Base-by-base conservation (phyloP, 1,140 invertebrate genomes). In the Episyrphus balteatus region DNA sequence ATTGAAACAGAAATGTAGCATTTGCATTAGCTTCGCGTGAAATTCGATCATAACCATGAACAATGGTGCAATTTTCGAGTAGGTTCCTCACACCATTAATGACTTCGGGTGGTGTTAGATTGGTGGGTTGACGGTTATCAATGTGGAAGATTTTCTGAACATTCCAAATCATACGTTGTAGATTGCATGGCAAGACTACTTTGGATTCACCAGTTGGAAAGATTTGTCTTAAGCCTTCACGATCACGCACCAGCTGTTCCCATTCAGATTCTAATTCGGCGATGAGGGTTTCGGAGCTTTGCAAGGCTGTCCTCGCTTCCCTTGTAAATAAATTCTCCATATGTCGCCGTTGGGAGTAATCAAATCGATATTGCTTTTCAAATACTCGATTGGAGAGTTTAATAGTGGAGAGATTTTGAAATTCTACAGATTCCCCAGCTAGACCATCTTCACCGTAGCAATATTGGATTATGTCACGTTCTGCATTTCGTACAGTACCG, bases 111-210 rank as follows among this genome's bases (percentile, higher is more conserved):
- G 94, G 94, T 61, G 86, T 91, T 5, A 98, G 74, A 73, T 97
- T 90, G 3, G 90, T 92, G 1, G 88, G 86, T 39, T 84, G 82
- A 49, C 92, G 72, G 56, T 88, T 86, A 58, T 97, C 91, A 44
- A 98, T 95, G 58, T 95, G 89, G 75, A 99, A 98, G 59, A 96
- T 98, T 62, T 98, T 98, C 66, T 98, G 92, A 6, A 94, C 94
- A 73, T 98, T 98, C 92, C 93, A 97, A 60, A 99, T 97, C 84
- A 99, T 92, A 58, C 95, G 77, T 53, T 91, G 84, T 21, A 99
- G 73, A 71, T 99, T 99, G 58, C 94, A 98, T 0, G 95, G 95
- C 30, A 97, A 62, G 56, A 96, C 92, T 42, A 96, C 83, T 60
- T 86, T 86, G 2, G 79, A 82, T 67, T 86, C 84, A 19, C 84